Base-by-base conservation (phyloP, 2,797 vertebrate genomes). In the Tenualosa thibaudeaui region DNA sequence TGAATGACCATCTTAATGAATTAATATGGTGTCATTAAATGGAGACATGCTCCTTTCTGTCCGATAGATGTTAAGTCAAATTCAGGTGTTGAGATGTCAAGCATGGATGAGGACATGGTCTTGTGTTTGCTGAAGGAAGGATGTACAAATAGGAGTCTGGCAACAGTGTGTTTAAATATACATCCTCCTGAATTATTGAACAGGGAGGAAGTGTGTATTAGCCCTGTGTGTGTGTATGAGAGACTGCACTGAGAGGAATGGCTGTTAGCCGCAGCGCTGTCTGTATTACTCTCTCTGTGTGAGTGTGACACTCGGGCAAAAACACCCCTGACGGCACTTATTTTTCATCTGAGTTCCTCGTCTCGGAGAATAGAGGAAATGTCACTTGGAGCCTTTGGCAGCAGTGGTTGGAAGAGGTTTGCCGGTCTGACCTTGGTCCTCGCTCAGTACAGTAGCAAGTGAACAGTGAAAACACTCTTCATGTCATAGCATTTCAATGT, bases 141-240 rank as follows among this genome's bases (percentile, higher is more conserved):
- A 78, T 22, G 71, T 22, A 46, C 37, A 78, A 46, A 22, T 78
- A 43, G 46, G 71, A 19, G 13, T 15, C 40, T 12, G 40, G 37
- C 71, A 60, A 58, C 82, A 81, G 68, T 26, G 54, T 65, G 37
- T 65, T 46, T 58, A 58, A 84, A 58, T 50, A 58, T 81, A 71
- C 24, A 58, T 31, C 9, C 40, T 54, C 9, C 84, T 49, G 46
- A 84, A 71, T 62, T 49, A 50, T 68, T 51, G 22, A 81, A 31
- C 71, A 78, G 37, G 40, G 37, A 71, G 68, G 68, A 71, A 40
- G 46, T 46, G 40, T 19, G 71, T 22, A 43, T 75, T 43, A 75
- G 68, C 31, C 51, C 12, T 53, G 51, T 53, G 51, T 17, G 31
- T 51, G 50, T 51, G 50, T 51, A 51, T 12, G 2, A 7, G 5